Conservation (phyloP, 2,888 invertebrate species). For the Adineta ricciae region DNA sequence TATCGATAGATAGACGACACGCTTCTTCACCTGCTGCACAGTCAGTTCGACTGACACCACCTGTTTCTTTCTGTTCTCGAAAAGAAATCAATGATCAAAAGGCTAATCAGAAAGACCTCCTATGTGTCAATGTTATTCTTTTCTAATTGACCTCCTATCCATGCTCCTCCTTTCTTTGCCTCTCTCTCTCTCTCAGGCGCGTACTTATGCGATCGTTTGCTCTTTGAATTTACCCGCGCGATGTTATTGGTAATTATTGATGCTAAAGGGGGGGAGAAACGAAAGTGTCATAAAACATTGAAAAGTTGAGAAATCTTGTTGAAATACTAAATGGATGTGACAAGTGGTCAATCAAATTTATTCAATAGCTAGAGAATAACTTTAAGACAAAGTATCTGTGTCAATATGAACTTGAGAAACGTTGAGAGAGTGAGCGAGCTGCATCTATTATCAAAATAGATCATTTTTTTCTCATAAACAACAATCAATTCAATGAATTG, state of each 20-base stretch:
- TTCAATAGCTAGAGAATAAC: not conserved
- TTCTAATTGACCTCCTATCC: not conserved
- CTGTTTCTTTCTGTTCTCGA: not conserved
- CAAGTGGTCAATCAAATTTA: slow-evolving; percentile 2
- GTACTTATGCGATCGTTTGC: not conserved
- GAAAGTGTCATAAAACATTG: slow-evolving; percentile 3
- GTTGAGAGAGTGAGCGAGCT: not conserved
- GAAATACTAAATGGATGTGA: not conserved
- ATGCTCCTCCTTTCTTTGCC: not conserved
- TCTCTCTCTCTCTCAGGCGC: not conserved
- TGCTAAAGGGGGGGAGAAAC: not conserved
- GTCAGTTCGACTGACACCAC: not conserved
- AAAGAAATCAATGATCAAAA: not conserved
- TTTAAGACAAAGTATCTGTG: not conserved
- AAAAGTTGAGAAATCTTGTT: not conserved
- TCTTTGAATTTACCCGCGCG: not conserved
- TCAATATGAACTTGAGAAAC: not conserved
- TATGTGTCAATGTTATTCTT: not conserved
- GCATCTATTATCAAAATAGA: not conserved
- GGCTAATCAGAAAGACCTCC: not conserved
- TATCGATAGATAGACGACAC: not conserved
- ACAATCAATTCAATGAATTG: not conserved
- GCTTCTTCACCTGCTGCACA: slow-evolving; percentile 15
- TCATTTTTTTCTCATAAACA: not conserved
- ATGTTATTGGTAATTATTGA: not conserved